Evolutionary conservation across 2,797 vertebrate species (phyloP).

Genomic region (Catharus ustulatus): DNA sequence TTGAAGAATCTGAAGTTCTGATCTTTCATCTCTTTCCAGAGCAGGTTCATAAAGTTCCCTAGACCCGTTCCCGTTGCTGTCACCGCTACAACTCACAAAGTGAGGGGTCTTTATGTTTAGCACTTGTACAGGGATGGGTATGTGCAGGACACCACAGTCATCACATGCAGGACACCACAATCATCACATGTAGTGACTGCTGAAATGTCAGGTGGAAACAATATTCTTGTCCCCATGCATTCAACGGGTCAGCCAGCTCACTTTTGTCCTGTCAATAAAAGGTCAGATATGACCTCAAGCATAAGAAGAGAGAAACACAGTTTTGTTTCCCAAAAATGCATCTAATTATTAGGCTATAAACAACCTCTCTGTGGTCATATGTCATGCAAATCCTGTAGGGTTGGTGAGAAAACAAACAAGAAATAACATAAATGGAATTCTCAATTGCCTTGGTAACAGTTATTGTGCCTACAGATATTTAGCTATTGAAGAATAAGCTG

Average conservation of each 20-base stretch:
- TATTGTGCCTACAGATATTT: background rate
- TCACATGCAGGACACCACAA: accelerated
- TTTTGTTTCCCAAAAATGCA: background rate
- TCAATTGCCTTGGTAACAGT: background rate
- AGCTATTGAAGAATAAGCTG: background rate
- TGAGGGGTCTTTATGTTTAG: background rate
- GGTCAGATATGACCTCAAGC: background rate
- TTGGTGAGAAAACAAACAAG: background rate
- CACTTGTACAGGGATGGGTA: accelerated
- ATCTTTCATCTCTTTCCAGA: background rate
- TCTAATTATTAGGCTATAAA: background rate
- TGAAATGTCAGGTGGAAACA: background rate
- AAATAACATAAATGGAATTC: background rate
- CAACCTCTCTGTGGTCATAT: accelerated
- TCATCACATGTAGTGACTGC: accelerated
- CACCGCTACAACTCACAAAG: accelerated
- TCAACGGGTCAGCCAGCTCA: accelerated
- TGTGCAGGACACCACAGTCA: accelerated
- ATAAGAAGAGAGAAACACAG: background rate
- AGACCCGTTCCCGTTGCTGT: background rate
- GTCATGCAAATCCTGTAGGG: accelerated
- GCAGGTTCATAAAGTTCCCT: background rate
- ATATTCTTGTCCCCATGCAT: background rate
- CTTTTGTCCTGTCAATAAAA: background rate
- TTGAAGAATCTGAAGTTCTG: background rate